Evolutionary conservation across 1,140 invertebrate species (phyloP).

Genomic region (Caenorhabditis briggsae): DNA sequence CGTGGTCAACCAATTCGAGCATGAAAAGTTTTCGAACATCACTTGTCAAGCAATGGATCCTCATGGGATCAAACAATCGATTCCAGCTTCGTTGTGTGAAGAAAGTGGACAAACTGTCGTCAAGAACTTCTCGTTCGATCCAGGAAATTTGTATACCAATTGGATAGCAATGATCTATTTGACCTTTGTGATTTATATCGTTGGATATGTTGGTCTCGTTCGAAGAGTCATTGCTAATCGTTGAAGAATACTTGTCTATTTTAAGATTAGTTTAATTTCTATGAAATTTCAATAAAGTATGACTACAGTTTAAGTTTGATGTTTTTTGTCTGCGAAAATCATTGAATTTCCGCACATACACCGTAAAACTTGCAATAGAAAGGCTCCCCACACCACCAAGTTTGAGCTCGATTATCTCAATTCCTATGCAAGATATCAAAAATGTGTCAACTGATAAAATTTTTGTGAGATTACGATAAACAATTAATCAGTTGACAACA

Average conservation of each 20-base stretch:
- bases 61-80: not conserved
- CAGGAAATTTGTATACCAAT: constrained; percentile 67
- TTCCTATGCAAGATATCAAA: too few relatives aligned
- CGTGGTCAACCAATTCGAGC: constrained; percentile 70
- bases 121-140: constrained; percentile 59
- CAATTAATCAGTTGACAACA: too few relatives aligned
- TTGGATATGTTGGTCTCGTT: constrained; percentile 71
- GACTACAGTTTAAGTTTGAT: too few relatives aligned
- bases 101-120: constrained; percentile 24
- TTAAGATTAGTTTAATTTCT: not conserved
- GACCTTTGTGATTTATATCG: constrained; percentile 63
- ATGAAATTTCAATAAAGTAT: too few relatives aligned
- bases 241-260: constrained; percentile 33
- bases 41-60: constrained; percentile 40
- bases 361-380: too few relatives aligned
- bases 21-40: constrained; percentile 57
- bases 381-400: too few relatives aligned
- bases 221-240: constrained; percentile 65
- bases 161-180: constrained; percentile 68
- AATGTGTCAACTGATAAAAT: too few relatives aligned
- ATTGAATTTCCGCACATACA: too few relatives aligned
- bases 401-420: too few relatives aligned
- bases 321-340: too few relatives aligned
- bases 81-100: not conserved
- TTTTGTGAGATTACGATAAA: too few relatives aligned